Evolutionary conservation across 2,113 vertebrate species (phyloP).

Genomic region (Propithecus coquereli): DNA sequence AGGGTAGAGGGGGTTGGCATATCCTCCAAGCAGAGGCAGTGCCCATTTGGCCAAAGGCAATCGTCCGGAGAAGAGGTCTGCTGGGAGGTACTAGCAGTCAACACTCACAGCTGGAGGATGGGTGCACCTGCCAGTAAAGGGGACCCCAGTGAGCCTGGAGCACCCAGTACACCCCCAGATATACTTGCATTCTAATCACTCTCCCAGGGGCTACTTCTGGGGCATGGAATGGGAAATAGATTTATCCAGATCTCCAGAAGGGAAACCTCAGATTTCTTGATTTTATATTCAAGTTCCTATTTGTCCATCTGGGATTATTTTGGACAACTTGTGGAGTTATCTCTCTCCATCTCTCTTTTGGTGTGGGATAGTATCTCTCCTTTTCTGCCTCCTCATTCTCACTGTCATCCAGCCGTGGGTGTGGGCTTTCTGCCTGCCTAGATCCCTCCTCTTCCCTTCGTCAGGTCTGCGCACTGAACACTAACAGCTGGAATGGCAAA

Average conservation of each 20-base stretch:
- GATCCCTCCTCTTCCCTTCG: background rate
- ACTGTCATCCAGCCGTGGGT: background rate
- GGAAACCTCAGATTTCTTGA: background rate
- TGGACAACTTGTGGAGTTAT: background rate
- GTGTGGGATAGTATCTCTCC: background rate
- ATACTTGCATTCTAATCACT: background rate
- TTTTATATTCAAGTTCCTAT: background rate
- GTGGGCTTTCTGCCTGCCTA: background rate
- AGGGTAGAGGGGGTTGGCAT: background rate
- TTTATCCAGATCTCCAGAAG: background rate
- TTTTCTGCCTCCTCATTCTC: background rate
- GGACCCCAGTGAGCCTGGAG: background rate
- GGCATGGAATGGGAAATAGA: background rate
- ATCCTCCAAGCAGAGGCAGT: background rate
- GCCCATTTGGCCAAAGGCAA: background rate
- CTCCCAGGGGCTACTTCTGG: background rate
- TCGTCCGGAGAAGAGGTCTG: background rate
- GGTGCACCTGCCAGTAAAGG: background rate
- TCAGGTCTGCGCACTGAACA: background rate
- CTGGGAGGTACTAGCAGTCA: background rate
- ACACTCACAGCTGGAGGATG: background rate
- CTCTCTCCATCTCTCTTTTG: background rate
- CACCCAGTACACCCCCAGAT: rapidly evolving
- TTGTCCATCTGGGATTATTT: background rate
- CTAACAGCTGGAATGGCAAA: background rate